Evolutionary conservation across 2,888 invertebrate genomes (phyloP).

Genomic region (Tipula unca): DNA sequence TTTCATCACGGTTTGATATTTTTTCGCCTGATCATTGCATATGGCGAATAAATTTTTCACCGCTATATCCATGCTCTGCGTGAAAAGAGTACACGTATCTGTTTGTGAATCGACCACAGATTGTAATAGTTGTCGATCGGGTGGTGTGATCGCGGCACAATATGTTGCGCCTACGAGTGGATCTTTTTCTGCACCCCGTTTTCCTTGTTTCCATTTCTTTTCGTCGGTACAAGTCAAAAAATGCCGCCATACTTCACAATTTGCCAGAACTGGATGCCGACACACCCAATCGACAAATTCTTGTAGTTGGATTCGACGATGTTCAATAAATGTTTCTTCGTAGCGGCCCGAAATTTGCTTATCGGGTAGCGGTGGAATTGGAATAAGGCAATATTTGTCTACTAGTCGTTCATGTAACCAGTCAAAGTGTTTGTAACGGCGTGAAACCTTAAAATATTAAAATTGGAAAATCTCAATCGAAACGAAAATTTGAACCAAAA

Average conservation of each 20-base stretch:
- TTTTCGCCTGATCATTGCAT: constrained; percentile 77
- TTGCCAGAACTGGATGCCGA: constrained; percentile 88
- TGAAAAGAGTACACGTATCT: constrained; percentile 74
- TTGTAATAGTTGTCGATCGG: constrained; percentile 66
- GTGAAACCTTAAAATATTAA: constrained; percentile 44
- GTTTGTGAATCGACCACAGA: constrained; percentile 71
- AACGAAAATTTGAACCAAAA: no score
- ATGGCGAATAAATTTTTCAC: constrained; percentile 75
- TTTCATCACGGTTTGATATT: constrained; percentile 54
- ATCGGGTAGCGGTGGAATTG: constrained; percentile 94
- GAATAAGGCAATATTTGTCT: constrained; percentile 89
- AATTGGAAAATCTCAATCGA: neutral
- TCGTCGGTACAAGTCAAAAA: constrained; percentile 96
- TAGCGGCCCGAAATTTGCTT: constrained; percentile 96
- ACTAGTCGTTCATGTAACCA: constrained; percentile 93
- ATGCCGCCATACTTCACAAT: constrained; percentile 90
- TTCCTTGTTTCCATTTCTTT: constrained; percentile 95
- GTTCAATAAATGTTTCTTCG: constrained; percentile 95
- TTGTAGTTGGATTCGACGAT: constrained; percentile 86
- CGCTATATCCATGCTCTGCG: constrained; percentile 77
- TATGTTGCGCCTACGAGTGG: constrained; percentile 82
- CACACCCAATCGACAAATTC: constrained; percentile 96
- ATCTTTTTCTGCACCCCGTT: constrained; percentile 91
- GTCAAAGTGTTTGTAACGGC: constrained; percentile 98
- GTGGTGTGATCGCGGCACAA: constrained; percentile 80